A percentile compares a stretch with the other conserved stretches of the same genome.
phyloP scores from a whole-genome alignment of 2,113 vertebrate genomes.

The Lipotes vexillifer region DNA sequence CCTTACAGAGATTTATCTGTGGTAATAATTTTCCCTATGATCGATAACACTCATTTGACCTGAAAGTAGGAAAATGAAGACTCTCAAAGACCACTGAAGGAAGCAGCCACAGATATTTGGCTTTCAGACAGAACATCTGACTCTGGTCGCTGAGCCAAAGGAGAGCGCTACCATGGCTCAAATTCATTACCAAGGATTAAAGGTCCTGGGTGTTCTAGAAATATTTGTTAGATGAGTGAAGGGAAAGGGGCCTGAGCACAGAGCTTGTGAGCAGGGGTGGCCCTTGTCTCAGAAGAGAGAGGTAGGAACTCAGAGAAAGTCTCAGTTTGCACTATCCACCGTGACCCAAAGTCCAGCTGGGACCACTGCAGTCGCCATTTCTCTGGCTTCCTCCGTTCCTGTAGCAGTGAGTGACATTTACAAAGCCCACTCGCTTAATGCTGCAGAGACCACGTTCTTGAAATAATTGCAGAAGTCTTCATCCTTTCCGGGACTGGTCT shows the following conservation, averaged over 20 bases:
- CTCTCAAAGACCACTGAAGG: background rate
- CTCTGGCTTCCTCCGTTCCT: background rate
- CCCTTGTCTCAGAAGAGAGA: background rate
- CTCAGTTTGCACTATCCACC: background rate
- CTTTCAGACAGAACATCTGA: background rate
- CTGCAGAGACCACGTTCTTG: background rate
- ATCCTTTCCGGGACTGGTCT: background rate
- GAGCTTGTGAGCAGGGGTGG: background rate
- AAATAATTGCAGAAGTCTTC: background rate
- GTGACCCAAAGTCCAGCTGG: background rate
- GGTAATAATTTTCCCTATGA: background rate
- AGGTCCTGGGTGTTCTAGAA: too few species aligned
- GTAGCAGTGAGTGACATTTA: accelerated
- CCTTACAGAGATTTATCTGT: background rate
- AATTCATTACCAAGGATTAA: background rate
- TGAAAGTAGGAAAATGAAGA: background rate
- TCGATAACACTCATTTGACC: background rate
- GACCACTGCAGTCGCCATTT: background rate
- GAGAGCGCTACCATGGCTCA: background rate
- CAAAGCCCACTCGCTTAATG: background rate
- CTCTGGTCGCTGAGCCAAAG: background rate
- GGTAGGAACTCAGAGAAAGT: background rate
- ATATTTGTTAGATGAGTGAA: background rate
- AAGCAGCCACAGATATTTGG: background rate
- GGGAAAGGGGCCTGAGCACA: background rate